Conservation (phyloP, 2,888 invertebrate genomes). For the Pseudeuparius sepicola region DNA sequence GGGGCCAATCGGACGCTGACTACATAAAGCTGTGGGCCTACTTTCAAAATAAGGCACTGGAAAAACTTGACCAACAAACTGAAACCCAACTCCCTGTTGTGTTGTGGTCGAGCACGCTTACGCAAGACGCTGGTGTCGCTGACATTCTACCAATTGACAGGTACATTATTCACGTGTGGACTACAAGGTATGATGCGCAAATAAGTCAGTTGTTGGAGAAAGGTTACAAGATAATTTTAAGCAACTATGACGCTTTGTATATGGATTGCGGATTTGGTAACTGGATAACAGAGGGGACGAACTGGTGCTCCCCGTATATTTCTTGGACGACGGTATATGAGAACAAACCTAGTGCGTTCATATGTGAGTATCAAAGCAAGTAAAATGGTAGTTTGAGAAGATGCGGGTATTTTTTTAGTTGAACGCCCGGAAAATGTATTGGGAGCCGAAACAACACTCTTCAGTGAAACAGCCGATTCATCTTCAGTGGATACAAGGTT, state of each 20-base stretch:
- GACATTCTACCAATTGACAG: conserved; percentile 56
- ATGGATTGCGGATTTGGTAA: conserved; percentile 75
- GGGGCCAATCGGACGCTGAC: conserved; percentile 37
- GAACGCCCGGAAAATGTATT: no score
- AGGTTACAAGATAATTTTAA: conserved; percentile 66
- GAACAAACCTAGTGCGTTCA: conserved; percentile 62
- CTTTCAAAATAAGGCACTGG: conserved; percentile 58
- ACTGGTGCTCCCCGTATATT: conserved; percentile 85
- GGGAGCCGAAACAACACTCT: conserved; percentile 18
- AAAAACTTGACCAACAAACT: conserved; percentile 42
- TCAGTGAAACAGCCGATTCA: conserved; percentile 18
- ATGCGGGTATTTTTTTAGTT: no score
- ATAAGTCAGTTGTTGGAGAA: conserved; percentile 56
- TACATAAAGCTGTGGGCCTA: conserved; percentile 61
- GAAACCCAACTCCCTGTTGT: conserved; percentile 53
- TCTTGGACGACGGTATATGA: conserved; percentile 80
- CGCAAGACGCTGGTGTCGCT: conserved; percentile 52
- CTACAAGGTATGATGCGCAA: conserved; percentile 52
- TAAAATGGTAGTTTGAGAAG: no score
- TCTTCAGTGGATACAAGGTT: conserved; percentile 14
- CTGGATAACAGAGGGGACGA: conserved; percentile 71
- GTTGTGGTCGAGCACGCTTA: conserved; percentile 72
- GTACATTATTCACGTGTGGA: conserved; percentile 82
- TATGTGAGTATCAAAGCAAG: no score
- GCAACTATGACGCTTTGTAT: conserved; percentile 77